Base-by-base conservation (phyloP, 2,113 vertebrate species). In the Burhinus bistriatus region DNA sequence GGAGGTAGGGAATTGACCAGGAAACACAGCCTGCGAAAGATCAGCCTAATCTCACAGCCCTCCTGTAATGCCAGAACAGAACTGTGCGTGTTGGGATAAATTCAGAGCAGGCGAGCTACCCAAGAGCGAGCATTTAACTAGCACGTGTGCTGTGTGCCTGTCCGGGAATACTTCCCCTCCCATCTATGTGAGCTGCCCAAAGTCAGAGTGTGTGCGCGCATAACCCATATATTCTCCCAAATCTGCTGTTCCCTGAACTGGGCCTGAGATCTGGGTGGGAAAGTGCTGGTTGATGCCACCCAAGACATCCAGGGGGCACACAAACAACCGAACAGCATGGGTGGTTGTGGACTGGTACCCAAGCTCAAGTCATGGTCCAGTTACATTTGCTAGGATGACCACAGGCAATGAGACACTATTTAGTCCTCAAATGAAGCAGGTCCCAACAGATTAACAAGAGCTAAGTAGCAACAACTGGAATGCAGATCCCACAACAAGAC, bases 311-410 rank as follows among this genome's bases (percentile, higher is more conserved):
- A 47, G 9, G 27, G 40, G 78, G n/a, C 23, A 49, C 49, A 32
- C 12, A 62, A 71, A 52, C 15, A 55, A 5, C 12, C 1, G 1
- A 62, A 57, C 0, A 7, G 8, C 15, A 10, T 4, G 10, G 15
- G 9, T 55, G 27, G 30, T 8, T 36, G n/a, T 2, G 16, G 49
- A 36, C 8, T 42, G 22, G 25, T 27, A 27, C n/a, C 42, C 47
- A 72, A 0, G 17, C 36, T 26, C 23, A 4, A 8, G 4, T 42
- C 36, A 45, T 3, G 4, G 20, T 29, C 62, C 29, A 49, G 4
- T 34, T 42, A 5, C 18, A 10, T 69, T 72, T 78, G 9, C 23
- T 61, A 11, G 49, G 61, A 73, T 1, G 4, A 18, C 47, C 55
- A 49, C 15, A 75, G 29, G 11, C 42, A 78, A 27, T 32, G 15